phyloP scores from a whole-genome alignment of 1,140 invertebrate species.

The Drosophila funebris region DNA sequence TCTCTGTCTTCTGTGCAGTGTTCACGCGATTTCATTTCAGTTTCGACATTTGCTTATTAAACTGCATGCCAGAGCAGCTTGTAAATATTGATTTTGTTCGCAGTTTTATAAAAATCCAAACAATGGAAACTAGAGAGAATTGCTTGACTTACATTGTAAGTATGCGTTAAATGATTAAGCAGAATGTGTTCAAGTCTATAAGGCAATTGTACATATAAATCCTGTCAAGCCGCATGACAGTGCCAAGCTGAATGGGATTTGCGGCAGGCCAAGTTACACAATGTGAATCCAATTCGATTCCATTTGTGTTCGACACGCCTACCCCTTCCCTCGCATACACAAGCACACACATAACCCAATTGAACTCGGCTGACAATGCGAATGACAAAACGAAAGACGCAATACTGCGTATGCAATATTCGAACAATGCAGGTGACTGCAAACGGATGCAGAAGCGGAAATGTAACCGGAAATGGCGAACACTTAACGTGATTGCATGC shows the following conservation, averaged over 20 bases:
- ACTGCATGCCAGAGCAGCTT: constrained; percentile 48
- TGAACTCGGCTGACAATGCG: constrained; percentile 74
- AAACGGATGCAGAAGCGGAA: constrained; percentile 13
- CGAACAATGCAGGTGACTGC: constrained; percentile 48
- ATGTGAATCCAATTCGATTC: constrained; percentile 72
- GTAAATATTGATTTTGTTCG: constrained; percentile 71
- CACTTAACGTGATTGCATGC: constrained; percentile 71
- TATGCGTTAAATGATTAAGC: constrained; percentile 23
- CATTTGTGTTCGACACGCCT: constrained; percentile 42
- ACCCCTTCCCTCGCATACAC: not conserved
- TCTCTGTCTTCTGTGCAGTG: not conserved
- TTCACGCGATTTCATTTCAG: constrained; percentile 35
- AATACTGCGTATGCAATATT: constrained; percentile 42
- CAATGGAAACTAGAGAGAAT: constrained; percentile 16
- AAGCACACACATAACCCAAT: constrained; percentile 29
- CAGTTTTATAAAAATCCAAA: constrained; percentile 12
- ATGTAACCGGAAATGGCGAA: constrained; percentile 54
- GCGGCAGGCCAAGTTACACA: constrained; percentile 47
- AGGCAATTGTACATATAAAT: constrained; percentile 26
- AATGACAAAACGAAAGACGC: constrained; percentile 62
- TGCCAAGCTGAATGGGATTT: constrained; percentile 49
- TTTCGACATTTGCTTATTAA: constrained; percentile 66
- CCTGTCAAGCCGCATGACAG: constrained; percentile 22
- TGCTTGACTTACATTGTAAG: not conserved
- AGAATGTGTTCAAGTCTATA: constrained; percentile 15